phyloP scores from a whole-genome alignment of 2,888 invertebrate species.

The Altica lythri region DNA sequence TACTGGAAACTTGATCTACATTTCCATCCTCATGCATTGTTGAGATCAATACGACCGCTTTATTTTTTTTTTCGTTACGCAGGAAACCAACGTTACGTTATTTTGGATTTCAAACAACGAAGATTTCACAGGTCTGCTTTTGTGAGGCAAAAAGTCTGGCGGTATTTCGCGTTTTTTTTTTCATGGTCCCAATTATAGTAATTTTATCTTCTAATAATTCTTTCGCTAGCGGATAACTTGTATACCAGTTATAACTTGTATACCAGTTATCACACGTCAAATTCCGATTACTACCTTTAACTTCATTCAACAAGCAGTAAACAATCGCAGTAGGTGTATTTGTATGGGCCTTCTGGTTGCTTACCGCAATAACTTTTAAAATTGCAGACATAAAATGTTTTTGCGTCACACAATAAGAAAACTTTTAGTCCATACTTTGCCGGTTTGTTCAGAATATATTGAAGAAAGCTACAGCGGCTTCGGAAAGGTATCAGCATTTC shows the following conservation, averaged over 20 bases:
- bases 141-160: conserved; percentile 32
- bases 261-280: conserved; percentile 44
- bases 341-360: conserved; percentile 3
- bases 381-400: conserved; percentile 15
- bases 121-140: conserved; percentile 30
- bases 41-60: conserved; percentile 15
- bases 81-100: conserved; percentile 42
- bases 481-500: conserved; percentile 16
- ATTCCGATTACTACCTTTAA: conserved; percentile 33
- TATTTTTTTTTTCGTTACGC: conserved; percentile 39
- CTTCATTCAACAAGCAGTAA: conserved; percentile 21
- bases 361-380: conserved; percentile 9
- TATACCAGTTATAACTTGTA: conserved; percentile 44
- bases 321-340: conserved; percentile 15
- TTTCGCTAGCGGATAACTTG: conserved; percentile 28
- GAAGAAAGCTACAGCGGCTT: conserved; percentile 19
- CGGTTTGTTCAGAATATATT: conserved; percentile 18
- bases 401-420: conserved; percentile 15
- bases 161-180: conserved; percentile 38
- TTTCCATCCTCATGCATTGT: conserved; percentile 33
- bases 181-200: conserved; percentile 29
- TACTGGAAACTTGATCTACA: conserved; percentile 35
- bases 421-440: conserved; percentile 20
- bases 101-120: conserved; percentile 32
- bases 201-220: conserved; percentile 27